Percentiles rank a stretch among this genome's conserved stretches.
phyloP scores from a whole-genome alignment of 1,140 invertebrate genomes.

The Drosophila pandora region DNA sequence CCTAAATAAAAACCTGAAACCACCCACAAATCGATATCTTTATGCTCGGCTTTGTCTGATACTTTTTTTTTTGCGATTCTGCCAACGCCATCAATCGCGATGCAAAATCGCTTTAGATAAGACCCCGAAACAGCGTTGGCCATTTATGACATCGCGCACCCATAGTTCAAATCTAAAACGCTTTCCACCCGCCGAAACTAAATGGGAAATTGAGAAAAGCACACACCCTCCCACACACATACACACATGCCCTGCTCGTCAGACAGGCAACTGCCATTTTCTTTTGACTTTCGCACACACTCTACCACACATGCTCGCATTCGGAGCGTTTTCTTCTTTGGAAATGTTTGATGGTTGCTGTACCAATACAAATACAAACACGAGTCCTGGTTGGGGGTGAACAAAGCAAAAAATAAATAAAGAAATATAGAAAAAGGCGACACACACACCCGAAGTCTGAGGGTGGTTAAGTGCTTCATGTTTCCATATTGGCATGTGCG shows the following conservation, averaged over 20 bases:
- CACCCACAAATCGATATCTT: constrained; percentile 37
- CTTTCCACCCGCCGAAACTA: constrained; percentile 69
- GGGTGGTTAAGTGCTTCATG: constrained; percentile 40
- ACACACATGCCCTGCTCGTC: constrained; percentile 9
- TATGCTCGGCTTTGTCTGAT: constrained; percentile 18
- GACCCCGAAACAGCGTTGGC: constrained; percentile 19
- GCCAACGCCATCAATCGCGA: constrained; percentile 40
- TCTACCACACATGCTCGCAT: constrained; percentile 49
- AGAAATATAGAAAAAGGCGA: constrained; percentile 43
- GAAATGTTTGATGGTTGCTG: constrained; percentile 81
- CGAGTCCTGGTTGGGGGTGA: constrained; percentile 56
- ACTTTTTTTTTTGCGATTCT: constrained; percentile 21
- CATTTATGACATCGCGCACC: constrained; percentile 46
- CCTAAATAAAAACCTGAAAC: not conserved
- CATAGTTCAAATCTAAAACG: constrained; percentile 79
- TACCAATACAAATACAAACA: constrained; percentile 79
- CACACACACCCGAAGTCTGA: constrained; percentile 58
- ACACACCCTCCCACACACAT: constrained; percentile 12
- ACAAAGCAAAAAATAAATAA: constrained; percentile 47
- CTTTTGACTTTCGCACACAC: constrained; percentile 66
- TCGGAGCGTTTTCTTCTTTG: constrained; percentile 51
- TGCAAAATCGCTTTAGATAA: constrained; percentile 51
- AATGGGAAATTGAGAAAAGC: constrained; percentile 64
- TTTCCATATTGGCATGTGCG: constrained; percentile 77
- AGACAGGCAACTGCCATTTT: constrained; percentile 61